phyloP scores from a whole-genome alignment of 2,888 invertebrate species.

The Dicyrtoma fusca region DNA sequence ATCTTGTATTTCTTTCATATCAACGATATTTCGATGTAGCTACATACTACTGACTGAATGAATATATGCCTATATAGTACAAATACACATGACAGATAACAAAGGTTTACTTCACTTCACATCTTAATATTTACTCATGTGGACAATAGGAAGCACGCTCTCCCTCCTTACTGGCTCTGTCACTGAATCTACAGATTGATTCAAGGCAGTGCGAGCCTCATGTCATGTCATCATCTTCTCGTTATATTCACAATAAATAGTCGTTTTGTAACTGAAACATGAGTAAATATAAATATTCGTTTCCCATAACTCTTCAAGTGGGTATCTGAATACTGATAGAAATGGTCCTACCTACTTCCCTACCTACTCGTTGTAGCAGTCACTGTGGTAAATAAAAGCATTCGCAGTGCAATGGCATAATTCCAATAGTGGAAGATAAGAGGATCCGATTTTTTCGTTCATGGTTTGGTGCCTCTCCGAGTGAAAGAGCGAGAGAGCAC shows the following conservation, averaged over 20 bases:
- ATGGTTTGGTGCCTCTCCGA: background rate
- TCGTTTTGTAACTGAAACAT: background rate
- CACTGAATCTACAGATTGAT: too few species aligned
- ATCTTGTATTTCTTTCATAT: background rate
- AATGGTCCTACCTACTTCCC: too few species aligned
- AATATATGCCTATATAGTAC: background rate
- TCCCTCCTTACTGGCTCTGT: background rate
- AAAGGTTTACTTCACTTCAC: background rate
- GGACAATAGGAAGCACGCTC: constrained; percentile 23
- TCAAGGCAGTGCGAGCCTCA: too few species aligned
- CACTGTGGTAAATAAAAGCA: too few species aligned
- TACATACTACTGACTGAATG: too few species aligned
- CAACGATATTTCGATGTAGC: too few species aligned
- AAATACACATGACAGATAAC: background rate
- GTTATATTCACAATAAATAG: background rate
- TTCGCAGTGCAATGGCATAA: too few species aligned
- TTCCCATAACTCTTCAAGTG: constrained; percentile 21
- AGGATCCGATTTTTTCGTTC: constrained; percentile 2
- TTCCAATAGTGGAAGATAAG: background rate
- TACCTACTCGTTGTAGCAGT: too few species aligned
- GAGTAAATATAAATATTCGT: constrained; percentile 26
- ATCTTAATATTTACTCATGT: constrained; percentile 31
- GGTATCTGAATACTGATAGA: too few species aligned
- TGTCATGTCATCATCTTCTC: constrained; percentile 37
- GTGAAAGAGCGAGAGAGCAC: too few species aligned